Percentiles rank a stretch among this genome's conserved stretches.
These are phyloP conservation scores for Drosophila kikkawai DNA, from an alignment of 1,140 invertebrate species.

Conservation along the genomic window DNA sequence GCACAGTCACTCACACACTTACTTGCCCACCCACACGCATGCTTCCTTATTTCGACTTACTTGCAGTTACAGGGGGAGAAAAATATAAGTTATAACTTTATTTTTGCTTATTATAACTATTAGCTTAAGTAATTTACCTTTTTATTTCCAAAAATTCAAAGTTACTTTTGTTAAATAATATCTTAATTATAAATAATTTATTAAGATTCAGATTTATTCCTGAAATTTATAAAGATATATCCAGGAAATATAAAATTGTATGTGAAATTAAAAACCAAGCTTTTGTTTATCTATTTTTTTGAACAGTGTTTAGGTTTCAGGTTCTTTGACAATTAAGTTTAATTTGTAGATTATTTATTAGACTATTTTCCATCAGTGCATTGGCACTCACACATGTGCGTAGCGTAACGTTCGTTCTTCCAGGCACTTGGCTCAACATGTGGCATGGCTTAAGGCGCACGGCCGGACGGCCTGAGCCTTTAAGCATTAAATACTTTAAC, in stretches of 20 bases:
- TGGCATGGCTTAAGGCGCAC: constrained; percentile 77
- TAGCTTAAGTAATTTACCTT: too few species aligned
- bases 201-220: too few species aligned
- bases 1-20: constrained; percentile 31
- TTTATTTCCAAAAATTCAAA: too few species aligned
- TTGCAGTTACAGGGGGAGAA: not conserved
- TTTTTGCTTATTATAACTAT: too few species aligned
- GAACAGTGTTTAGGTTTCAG: not conserved
- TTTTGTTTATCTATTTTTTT: not conserved
- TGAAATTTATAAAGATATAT: too few species aligned
- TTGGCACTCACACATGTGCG: constrained; percentile 43
- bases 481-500: constrained; percentile 83
- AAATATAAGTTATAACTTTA: not conserved
- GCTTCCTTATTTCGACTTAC: constrained; percentile 21
- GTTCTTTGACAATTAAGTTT: not conserved
- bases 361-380: constrained; percentile 1
- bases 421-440: constrained; percentile 61
- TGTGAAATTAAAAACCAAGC: too few species aligned
- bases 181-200: too few species aligned
- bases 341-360: not conserved
- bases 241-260: too few species aligned
- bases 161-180: too few species aligned
- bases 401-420: constrained; percentile 45
- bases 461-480: constrained; percentile 75
- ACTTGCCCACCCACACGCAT: constrained; percentile 34